Conservation (phyloP, 23 tunicate genomes). For the Diplosoma virens region DNA sequence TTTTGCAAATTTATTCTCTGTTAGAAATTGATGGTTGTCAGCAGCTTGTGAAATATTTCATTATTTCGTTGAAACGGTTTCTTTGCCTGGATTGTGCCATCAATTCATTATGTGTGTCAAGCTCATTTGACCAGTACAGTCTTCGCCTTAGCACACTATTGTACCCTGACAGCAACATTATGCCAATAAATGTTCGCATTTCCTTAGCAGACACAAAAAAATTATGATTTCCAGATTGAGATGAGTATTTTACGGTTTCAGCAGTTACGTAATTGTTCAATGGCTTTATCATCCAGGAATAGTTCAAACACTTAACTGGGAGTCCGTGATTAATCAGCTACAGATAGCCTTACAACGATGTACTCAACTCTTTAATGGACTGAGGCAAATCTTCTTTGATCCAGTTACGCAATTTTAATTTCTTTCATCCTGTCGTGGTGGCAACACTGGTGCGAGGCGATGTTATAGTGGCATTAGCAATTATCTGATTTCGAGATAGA, state of each 20-base stretch:
- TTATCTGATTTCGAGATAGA: neutral
- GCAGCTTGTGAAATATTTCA: neutral
- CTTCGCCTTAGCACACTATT: slow-evolving; percentile 5
- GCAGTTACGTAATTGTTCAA: slow-evolving; percentile 5
- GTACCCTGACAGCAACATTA: neutral
- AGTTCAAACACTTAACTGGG: neutral
- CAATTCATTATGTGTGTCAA: slow-evolving; percentile 12
- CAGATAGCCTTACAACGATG: slow-evolving; percentile 2
- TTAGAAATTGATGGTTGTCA: neutral
- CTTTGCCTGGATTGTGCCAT: neutral
- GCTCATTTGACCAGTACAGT: neutral
- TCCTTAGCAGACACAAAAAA: neutral
- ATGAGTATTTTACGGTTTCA: slow-evolving; percentile 9
- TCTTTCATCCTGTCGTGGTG: neutral
- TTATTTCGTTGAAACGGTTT: slow-evolving; percentile 8
- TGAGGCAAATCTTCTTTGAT: neutral
- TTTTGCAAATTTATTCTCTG: neutral
- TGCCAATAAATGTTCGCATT: neutral
- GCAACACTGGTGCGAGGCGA: neutral
- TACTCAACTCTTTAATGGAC: neutral
- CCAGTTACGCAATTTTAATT: neutral
- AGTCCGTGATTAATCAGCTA: slow-evolving; percentile 1
- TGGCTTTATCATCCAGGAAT: slow-evolving; percentile 1
- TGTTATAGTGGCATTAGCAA: neutral
- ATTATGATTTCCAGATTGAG: slow-evolving; percentile 4